Conservation (phyloP, 37 sponge, comb jelly and placozoan genomes). For the Dysidea cf. avara region DNA sequence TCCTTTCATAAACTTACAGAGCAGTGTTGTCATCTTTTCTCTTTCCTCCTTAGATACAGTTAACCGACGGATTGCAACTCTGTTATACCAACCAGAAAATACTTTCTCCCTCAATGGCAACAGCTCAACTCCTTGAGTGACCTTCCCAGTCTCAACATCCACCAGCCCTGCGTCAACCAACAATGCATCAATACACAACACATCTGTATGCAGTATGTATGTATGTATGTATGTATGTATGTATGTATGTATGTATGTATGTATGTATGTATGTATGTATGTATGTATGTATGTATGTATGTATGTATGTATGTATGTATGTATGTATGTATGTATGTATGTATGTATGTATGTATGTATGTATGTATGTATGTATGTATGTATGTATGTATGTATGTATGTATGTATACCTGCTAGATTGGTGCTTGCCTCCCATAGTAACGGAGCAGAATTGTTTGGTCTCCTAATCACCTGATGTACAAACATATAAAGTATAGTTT, state of each 20-base stretch:
- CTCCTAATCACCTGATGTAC: too few relatives aligned
- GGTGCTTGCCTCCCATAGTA: too few relatives aligned
- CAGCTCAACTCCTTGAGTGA: not conserved
- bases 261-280: conserved; percentile 3
- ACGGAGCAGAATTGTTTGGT: too few relatives aligned
- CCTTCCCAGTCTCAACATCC: not conserved
- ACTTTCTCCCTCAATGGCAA: not conserved
- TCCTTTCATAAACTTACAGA: not conserved
- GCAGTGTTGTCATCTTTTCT: not conserved
- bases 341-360: too few relatives aligned
- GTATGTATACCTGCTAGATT: conserved; percentile 11
- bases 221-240: too few relatives aligned
- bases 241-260: not conserved
- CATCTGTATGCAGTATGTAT: too few relatives aligned
- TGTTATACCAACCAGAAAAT: not conserved
- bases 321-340: conserved; percentile 23
- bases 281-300: conserved; percentile 18
- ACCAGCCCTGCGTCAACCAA: too few relatives aligned
- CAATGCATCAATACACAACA: not conserved
- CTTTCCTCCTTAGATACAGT: not conserved
- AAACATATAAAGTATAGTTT: too few relatives aligned
- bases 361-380: too few relatives aligned
- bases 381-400: too few relatives aligned
- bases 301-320: not conserved
- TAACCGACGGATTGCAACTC: not conserved